These are phyloP conservation scores for Drosophila kohkoa DNA, from an alignment of 1,140 invertebrate genomes.

Conservation along the genomic window DNA sequence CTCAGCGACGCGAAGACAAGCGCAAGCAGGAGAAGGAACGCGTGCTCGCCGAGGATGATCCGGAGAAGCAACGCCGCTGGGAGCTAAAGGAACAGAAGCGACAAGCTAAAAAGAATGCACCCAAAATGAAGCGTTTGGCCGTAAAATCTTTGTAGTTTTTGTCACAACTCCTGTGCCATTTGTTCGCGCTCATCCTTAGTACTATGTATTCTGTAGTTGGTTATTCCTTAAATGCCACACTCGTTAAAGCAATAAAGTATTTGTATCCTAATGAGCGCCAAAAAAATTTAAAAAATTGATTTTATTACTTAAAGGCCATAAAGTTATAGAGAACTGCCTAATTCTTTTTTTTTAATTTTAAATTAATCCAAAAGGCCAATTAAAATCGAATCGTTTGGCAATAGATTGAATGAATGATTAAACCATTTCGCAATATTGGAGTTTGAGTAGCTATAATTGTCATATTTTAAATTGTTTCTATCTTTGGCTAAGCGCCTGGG, in stretches of 20 bases:
- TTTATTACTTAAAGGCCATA: too few species aligned
- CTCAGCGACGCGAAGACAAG: slow-evolving; percentile 92
- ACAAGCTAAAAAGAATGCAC: slow-evolving; percentile 96
- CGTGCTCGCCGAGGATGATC: slow-evolving; percentile 95
- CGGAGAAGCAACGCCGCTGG: slow-evolving; percentile 98
- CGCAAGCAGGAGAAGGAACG: slow-evolving; percentile 96
- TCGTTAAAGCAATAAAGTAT: slow-evolving; percentile 71
- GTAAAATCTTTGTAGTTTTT: slow-evolving; percentile 79
- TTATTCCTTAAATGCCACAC: slow-evolving; percentile 59
- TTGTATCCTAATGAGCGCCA: slow-evolving; percentile 73
- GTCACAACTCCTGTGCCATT: slow-evolving; percentile 33
- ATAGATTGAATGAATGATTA: too few species aligned
- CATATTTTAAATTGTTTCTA: neutral
- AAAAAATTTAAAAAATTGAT: neutral
- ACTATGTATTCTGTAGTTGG: slow-evolving; percentile 45
- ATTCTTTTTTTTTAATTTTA: too few species aligned
- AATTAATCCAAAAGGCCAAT: too few species aligned
- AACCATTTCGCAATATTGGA: too few species aligned
- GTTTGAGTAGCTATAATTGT: slow-evolving; percentile 1
- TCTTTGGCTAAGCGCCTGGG: too few species aligned
- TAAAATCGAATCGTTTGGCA: too few species aligned
- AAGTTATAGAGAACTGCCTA: too few species aligned
- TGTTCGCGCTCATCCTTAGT: slow-evolving; percentile 35
- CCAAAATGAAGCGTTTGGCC: slow-evolving; percentile 97
- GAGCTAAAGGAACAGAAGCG: slow-evolving; percentile 97